Evolutionary conservation across 2,113 vertebrate genomes (phyloP), one percentile per base, ranked within the genome.

Genomic region (Chinchilla lanigera): DNA sequence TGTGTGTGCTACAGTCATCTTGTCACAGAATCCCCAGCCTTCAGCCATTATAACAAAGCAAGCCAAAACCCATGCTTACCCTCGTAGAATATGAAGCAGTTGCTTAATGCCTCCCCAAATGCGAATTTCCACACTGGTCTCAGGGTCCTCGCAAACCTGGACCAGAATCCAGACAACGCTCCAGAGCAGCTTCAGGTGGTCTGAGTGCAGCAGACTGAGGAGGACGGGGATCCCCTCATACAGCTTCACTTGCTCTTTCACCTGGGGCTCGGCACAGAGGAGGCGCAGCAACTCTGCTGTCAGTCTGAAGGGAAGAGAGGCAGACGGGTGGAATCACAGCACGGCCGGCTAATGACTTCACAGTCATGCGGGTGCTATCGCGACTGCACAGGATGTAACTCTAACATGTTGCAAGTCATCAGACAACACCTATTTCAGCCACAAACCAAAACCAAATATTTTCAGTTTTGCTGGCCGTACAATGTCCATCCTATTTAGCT

Each of bases 61-160:
- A 22, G 35, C 41, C 73, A 19, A 4, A 26, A 38, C 56, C 80
- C 61, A 0, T 24, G 93, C 98, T 35, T 97, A 99, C 99, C 99
- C 99, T 93, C 97, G 97, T 28, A 99, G 98, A 94, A 99, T 98
- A 75, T 99, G 98, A 84, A 99, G 99, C 24, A 99, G 98, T 83
- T 99, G 99, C 97, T 99, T 99, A 97, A 99, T 99, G n/a, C 99
- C 99, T 2, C 99, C 99, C 99, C 99, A 99, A 61, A 99, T 98
- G 20, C 98, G 97, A 54, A 99, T 99, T 98, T 99, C 99, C 2
- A 97, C 96, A 44, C 99, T 99, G 97, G 98, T 98, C 87, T 99
- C 98, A 0, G 99, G 98, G 58, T 99, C 99, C 98, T 99, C 99
- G 8, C 99, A 99, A 78, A 99, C 98, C 98, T 99, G 99, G 20